A percentile compares a stretch with the other conserved stretches of the same genome.
phyloP scores from a whole-genome alignment of 2,113 vertebrate species.

The Nematolebias whitei region DNA sequence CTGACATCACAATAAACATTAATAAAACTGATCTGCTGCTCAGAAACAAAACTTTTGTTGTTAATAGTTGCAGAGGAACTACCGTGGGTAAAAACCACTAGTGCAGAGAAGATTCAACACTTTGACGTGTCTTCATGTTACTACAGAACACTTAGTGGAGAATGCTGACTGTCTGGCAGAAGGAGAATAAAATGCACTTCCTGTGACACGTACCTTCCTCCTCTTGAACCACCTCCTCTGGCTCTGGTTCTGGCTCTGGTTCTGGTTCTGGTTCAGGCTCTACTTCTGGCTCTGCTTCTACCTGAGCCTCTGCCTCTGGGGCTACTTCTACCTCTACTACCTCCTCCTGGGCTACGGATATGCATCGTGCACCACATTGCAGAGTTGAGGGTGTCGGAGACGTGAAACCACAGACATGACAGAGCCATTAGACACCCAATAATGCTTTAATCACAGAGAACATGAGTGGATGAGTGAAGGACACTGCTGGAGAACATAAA shows the following conservation, averaged over 20 bases:
- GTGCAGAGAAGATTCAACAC: slow-evolving; percentile 19
- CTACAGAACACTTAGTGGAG: slow-evolving; percentile 1
- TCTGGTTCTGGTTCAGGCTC: slow-evolving; percentile 69
- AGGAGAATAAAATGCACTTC: slow-evolving; percentile 64
- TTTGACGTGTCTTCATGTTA: slow-evolving; percentile 22
- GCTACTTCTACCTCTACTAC: slow-evolving; percentile 84
- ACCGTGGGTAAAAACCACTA: too few species aligned
- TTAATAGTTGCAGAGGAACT: too few species aligned
- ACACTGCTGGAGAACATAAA: slow-evolving; percentile 66
- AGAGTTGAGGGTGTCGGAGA: slow-evolving; percentile 62
- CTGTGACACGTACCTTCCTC: slow-evolving; percentile 86
- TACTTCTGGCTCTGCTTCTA: slow-evolving; percentile 73
- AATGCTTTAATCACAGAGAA: slow-evolving; percentile 62
- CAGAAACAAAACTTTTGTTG: too few species aligned
- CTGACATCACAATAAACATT: too few species aligned
- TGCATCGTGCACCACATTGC: slow-evolving; percentile 77
- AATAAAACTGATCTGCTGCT: too few species aligned
- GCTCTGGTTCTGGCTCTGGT: slow-evolving; percentile 66
- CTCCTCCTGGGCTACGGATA: slow-evolving; percentile 79
- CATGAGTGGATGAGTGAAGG: slow-evolving; percentile 49
- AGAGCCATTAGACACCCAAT: slow-evolving; percentile 71
- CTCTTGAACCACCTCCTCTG: slow-evolving; percentile 66
- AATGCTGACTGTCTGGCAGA: slow-evolving; percentile 44
- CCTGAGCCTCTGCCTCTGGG: slow-evolving; percentile 79
- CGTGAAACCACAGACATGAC: slow-evolving; percentile 70